These are phyloP conservation scores for Saturnia pavonia DNA, from an alignment of 2,888 invertebrate genomes.

Conservation along the genomic window DNA sequence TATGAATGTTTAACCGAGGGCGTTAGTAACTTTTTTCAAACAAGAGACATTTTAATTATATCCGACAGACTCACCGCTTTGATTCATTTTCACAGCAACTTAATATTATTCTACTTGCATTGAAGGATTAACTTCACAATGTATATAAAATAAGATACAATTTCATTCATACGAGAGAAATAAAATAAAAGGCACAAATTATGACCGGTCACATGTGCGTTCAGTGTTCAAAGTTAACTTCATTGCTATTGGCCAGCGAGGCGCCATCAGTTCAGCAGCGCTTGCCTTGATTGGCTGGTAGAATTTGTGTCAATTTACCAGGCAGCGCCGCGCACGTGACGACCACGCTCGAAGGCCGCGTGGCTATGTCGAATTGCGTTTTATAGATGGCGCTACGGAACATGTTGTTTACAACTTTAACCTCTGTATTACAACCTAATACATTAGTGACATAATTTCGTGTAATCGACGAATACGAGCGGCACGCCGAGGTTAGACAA, in stretches of 20 bases:
- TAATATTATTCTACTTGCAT: not conserved
- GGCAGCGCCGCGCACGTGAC: constrained; percentile 58
- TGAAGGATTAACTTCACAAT: not conserved
- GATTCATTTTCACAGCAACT: constrained; percentile 51
- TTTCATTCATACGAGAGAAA: not conserved
- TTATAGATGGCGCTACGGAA: constrained; percentile 55
- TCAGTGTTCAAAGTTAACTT: constrained; percentile 51
- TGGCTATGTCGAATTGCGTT: constrained; percentile 21
- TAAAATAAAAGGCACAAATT: constrained; percentile 28
- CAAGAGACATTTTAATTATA: constrained; percentile 12
- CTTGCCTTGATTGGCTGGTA: constrained; percentile 47
- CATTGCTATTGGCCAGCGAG: constrained; percentile 52
- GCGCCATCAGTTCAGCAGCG: constrained; percentile 45
- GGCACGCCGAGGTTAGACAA: not conserved
- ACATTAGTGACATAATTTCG: constrained; percentile 62
- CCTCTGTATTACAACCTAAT: constrained; percentile 28
- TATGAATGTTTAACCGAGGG: constrained; percentile 30
- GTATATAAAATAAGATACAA: not conserved
- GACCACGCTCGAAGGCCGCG: constrained; percentile 39
- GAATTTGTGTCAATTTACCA: constrained; percentile 48
- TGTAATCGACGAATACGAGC: constrained; percentile 41
- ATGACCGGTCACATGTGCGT: constrained; percentile 72
- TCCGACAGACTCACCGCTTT: constrained; percentile 59
- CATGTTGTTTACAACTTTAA: constrained; percentile 55
- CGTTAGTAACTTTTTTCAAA: constrained; percentile 39